Evolutionary conservation across 2,797 vertebrate genomes (phyloP), one percentile per base, ranked within the genome.

Genomic region (Florisuga fusca): DNA sequence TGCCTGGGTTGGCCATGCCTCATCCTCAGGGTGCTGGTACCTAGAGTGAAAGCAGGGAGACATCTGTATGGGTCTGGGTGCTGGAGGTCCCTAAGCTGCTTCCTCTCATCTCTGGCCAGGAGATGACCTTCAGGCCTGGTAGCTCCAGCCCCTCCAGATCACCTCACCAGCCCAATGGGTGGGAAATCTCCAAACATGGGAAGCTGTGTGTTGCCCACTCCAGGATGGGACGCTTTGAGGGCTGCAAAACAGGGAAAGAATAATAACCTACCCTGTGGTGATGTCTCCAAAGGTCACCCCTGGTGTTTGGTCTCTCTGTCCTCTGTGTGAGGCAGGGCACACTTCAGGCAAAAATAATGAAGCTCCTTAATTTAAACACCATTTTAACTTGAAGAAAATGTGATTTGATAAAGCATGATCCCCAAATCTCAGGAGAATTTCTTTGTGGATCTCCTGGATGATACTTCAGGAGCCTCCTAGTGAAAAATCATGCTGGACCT

Each of bases 21-120:
- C 46, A 43, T 31, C 53, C 29, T 34, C 0, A 0, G 1, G 2
- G 14, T 51, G 33, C 34, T 75, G 53, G 15, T 58, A 6, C 15
- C 29, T 31, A 22, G 7, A 14, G 8, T 51, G 43, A 80, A 64
- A 43, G 45, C 22, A 27, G 53, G 59, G 36, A 31, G 51, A 41
- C 1, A 1, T 46, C 33, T 38, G 1, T 61, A 15, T 31, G 27
- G 26, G 26, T 82, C 50, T 31, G 31, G 29, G 26, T 83, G 58
- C 21, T 41, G 62, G 16, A 51, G 29, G 26, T 20, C 41, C 31
- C 15, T 78, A 58, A 8, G 33, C 54, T 57, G 23, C 21, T 67
- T 12, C 29, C 23, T 54, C 61, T 66, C 4, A 3, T 72, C 9
- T 9, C 27, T 75, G 36, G 20, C 26, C 41, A 46, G 45, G 8